Evolutionary conservation across 2,888 invertebrate species (phyloP), one percentile per base, ranked within the genome.

Genomic region (Tenthredo distinguenda): DNA sequence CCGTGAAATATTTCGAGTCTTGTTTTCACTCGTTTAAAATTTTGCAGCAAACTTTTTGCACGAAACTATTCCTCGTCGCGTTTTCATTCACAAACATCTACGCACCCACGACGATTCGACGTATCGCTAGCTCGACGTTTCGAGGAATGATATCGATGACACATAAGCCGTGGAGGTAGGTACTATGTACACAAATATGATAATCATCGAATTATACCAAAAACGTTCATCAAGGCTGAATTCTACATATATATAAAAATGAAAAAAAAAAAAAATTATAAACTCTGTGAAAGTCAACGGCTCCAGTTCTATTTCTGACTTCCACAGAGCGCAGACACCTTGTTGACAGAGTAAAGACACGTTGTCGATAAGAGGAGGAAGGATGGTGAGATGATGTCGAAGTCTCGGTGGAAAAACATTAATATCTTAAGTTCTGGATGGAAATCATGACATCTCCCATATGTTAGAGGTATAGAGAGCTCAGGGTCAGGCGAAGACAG

Each of bases 331-430:
- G 12, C 12, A 9, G 10, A 62, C 62, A 62, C 12, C 26, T 55
- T 55, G 55, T 55, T 55, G 55, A 55, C 55, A 55, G 55, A 55
- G 55, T 55, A 55, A 55, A 55, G 55, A 55, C 55, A 55, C 55
- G 55, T 55, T 55, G 55, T n/a, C n/a, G 55, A 55, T 55, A n/a
- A 55, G 55, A n/a, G n/a, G 55, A 55, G 55, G n/a, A n/a, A 50
- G 55, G n/a, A 26, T 26, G 9, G 3, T 26, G 6, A 31, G 15
- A 68, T 68, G 31, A 68, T 15, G 31, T 68, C 47, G 47, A 47
- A 12, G 47, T 47, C 47, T 47, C 15, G 12, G 47, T 47, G 47
- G 15, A 47, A 47, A 43, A 47, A 12, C 47, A 47, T 47, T 15
- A 47, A 15, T 15, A 47, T 15, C 12, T 47, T 12, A 47, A 15